A percentile compares a stretch with the other conserved stretches of the same genome.
phyloP scores from a whole-genome alignment of 2,113 vertebrate genomes.

The Eonycteris spelaea region DNA sequence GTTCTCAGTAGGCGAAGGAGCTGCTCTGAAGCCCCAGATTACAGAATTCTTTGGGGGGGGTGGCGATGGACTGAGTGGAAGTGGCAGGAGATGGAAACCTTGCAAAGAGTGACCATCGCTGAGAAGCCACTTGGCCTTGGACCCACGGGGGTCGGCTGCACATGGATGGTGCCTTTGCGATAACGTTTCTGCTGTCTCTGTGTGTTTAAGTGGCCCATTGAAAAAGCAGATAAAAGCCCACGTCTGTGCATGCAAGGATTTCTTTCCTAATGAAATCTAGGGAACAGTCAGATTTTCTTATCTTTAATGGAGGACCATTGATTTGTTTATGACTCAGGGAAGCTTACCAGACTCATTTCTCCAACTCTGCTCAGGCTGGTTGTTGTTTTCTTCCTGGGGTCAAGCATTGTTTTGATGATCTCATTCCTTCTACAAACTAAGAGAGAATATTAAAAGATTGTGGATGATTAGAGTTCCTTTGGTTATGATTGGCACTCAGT shows the following conservation, averaged over 20 bases:
- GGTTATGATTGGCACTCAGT: slow-evolving; percentile 1
- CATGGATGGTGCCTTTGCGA: neutral
- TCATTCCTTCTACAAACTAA: neutral
- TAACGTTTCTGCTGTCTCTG: fast-evolving
- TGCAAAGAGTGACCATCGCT: neutral
- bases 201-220: neutral
- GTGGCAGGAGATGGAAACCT: fast-evolving
- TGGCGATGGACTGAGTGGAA: neutral
- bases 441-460: slow-evolving; percentile 7
- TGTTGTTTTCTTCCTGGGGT: neutral
- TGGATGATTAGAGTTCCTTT: slow-evolving; percentile 47
- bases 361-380: neutral
- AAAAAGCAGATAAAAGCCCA: neutral
- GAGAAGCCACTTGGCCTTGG: neutral
- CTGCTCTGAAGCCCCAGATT: neutral
- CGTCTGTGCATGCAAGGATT: neutral
- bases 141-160: neutral
- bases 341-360: neutral
- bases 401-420: slow-evolving; percentile 24
- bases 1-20: neutral
- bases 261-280: neutral
- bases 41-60: neutral
- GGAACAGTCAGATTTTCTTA: neutral
- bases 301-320: neutral
- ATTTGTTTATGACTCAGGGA: neutral